phyloP scores from a whole-genome alignment of 2,888 invertebrate species.

The Rhamphomyia laevipes region DNA sequence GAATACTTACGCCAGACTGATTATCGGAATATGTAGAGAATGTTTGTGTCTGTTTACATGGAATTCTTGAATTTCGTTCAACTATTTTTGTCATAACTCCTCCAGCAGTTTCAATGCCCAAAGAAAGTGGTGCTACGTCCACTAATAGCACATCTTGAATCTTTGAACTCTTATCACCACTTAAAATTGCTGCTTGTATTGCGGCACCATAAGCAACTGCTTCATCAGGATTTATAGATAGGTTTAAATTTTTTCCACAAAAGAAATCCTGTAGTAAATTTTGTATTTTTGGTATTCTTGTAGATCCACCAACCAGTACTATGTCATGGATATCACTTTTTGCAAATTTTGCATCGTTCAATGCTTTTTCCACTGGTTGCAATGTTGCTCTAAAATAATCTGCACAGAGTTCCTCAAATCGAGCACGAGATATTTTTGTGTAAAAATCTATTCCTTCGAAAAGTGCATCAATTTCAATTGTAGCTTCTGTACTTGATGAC shows the following conservation, averaged over 20 bases:
- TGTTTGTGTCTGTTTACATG: constrained; percentile 53
- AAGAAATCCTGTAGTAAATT: constrained; percentile 58
- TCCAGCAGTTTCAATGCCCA: constrained; percentile 63
- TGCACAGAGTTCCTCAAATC: constrained; percentile 59
- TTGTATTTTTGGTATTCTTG: constrained; percentile 63
- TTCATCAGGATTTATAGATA: constrained; percentile 64
- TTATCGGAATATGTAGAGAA: constrained; percentile 70
- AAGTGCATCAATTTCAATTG: constrained; percentile 58
- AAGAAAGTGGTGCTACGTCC: constrained; percentile 51
- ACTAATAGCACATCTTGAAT: constrained; percentile 58
- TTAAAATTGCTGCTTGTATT: constrained; percentile 54
- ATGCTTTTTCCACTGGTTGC: constrained; percentile 60
- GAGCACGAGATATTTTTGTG: constrained; percentile 53
- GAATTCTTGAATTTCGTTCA: constrained; percentile 54
- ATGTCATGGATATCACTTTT: constrained; percentile 61
- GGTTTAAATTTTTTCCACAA: constrained; percentile 53
- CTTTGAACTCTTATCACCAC: constrained; percentile 50
- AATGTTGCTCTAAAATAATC: constrained; percentile 57
- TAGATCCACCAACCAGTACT: constrained; percentile 66
- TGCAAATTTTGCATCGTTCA: constrained; percentile 62
- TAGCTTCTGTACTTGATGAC: constrained; percentile 60
- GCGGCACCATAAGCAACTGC: constrained; percentile 65
- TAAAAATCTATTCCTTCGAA: constrained; percentile 58
- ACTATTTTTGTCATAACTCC: constrained; percentile 63
- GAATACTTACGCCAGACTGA: constrained; percentile 58